phyloP scores from a whole-genome alignment of 2,113 vertebrate species.

The Vimba vimba region DNA sequence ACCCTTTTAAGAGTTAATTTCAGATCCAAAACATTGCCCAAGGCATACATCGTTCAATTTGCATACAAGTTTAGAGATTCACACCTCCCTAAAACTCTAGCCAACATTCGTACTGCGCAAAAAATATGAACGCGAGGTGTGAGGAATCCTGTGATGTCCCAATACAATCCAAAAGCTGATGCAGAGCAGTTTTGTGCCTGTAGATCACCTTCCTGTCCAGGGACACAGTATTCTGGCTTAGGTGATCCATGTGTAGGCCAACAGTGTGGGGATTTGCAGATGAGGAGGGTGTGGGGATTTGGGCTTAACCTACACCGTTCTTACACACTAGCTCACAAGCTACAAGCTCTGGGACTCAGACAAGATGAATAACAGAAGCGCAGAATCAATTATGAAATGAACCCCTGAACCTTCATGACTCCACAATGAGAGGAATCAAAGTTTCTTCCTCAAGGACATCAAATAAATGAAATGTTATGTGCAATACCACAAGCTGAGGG shows the following conservation, averaged over 20 bases:
- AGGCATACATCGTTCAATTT: background rate
- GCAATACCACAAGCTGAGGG: background rate
- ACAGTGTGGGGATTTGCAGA: slow-evolving; percentile 64
- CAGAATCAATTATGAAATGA: slow-evolving; percentile 47
- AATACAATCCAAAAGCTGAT: background rate
- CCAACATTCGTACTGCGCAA: background rate
- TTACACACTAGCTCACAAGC: slow-evolving; percentile 62
- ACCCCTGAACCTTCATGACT: background rate
- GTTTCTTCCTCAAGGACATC: background rate
- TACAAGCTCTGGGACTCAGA: slow-evolving; percentile 35
- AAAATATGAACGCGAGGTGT: background rate
- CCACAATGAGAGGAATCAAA: background rate
- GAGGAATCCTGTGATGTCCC: background rate
- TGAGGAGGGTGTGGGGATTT: slow-evolving; percentile 65
- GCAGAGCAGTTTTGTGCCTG: background rate
- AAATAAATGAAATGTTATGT: background rate
- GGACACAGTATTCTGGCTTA: slow-evolving; percentile 59
- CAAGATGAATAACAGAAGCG: slow-evolving; percentile 29
- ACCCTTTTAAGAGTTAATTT: background rate
- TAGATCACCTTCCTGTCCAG: slow-evolving; percentile 24
- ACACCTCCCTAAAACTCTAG: background rate
- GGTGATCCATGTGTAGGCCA: slow-evolving; percentile 57
- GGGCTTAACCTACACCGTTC: slow-evolving; percentile 65
- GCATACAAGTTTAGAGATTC: background rate
- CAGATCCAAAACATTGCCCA: background rate